Conservation (phyloP, 2,797 vertebrate genomes). For the Pagetopsis macropterus region DNA sequence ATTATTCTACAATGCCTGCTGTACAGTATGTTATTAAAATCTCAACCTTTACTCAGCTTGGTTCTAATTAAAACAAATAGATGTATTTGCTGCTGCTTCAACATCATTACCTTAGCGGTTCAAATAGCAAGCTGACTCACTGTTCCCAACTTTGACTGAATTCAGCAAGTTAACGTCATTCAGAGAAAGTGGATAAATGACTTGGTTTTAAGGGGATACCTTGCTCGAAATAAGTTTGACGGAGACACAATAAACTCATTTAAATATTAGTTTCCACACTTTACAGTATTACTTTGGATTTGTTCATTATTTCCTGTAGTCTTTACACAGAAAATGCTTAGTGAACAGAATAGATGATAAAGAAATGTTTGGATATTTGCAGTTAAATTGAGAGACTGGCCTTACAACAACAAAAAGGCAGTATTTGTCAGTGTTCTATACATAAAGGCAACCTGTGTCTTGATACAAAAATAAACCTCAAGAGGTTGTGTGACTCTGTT, state of each 20-base stretch:
- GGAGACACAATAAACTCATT: neutral
- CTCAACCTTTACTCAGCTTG: conserved; percentile 1
- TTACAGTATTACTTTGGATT: neutral
- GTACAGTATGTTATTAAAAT: neutral
- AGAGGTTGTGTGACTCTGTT: neutral
- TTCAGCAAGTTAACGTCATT: neutral
- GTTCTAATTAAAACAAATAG: neutral
- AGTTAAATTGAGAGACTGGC: neutral
- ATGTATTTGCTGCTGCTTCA: neutral
- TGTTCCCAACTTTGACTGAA: neutral
- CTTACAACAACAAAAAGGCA: neutral
- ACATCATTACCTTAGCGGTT: neutral
- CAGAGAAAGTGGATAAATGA: neutral
- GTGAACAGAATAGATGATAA: neutral
- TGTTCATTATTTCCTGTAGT: too few species aligned
- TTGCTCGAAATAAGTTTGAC: neutral
- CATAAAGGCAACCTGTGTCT: neutral
- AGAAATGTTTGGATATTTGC: neutral
- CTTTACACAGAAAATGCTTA: neutral
- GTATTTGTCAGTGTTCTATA: neutral
- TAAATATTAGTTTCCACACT: neutral
- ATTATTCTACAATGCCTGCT: neutral
- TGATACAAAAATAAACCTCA: neutral
- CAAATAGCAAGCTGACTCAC: neutral
- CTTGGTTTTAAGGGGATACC: neutral